Conservation (phyloP, 2,797 vertebrate species). For the Megaceryle alcyon region DNA sequence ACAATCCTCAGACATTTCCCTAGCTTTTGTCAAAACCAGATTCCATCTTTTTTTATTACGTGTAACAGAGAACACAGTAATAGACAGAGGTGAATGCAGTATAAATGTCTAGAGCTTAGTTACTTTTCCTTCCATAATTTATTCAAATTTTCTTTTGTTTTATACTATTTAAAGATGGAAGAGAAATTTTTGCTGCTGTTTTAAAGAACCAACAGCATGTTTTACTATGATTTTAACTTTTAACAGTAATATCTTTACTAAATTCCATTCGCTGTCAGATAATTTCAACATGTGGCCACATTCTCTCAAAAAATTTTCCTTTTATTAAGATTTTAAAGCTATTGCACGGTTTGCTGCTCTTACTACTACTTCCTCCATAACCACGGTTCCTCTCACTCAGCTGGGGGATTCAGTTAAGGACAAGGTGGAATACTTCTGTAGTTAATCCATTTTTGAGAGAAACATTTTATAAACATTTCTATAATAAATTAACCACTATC, state of each 20-base stretch:
- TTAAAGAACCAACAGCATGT: background rate
- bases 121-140: background rate
- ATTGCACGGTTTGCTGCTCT: background rate
- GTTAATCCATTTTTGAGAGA: background rate
- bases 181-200: background rate
- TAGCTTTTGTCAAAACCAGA: background rate
- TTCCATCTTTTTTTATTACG: background rate
- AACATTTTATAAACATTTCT: background rate
- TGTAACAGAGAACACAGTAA: background rate
- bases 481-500: background rate
- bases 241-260: background rate
- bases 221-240: background rate
- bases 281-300: background rate
- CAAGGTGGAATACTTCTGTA: background rate
- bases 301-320: background rate
- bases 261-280: background rate
- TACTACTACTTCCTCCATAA: background rate
- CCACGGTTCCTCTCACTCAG: background rate
- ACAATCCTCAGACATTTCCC: background rate
- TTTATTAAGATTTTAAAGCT: background rate
- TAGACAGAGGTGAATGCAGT: background rate
- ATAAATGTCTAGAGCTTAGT: background rate
- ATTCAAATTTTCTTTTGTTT: background rate
- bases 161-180: background rate
- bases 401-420: background rate